phyloP scores from a whole-genome alignment of 2,888 invertebrate species.

The Allacma fusca region DNA sequence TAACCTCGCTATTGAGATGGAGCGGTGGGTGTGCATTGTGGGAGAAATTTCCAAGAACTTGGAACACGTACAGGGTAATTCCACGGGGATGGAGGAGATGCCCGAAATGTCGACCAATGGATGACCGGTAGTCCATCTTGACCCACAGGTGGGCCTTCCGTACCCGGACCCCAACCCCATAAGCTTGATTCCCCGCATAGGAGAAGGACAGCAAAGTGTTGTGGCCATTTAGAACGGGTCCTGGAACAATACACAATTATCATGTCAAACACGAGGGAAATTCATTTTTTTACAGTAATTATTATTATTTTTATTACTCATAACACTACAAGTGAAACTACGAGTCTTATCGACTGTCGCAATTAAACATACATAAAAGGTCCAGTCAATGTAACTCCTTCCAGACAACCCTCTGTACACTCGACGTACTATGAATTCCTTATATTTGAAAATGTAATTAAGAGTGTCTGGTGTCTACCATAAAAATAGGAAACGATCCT shows the following conservation, averaged over 20 bases:
- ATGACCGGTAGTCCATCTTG: constrained; percentile 69
- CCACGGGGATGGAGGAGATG: constrained; percentile 65
- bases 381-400: too few relatives aligned
- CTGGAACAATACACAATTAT: constrained; percentile 69
- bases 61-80: constrained; percentile 78
- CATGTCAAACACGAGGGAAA: too few relatives aligned
- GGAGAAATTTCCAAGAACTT: constrained; percentile 65
- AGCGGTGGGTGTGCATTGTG: constrained; percentile 33
- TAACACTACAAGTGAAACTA: too few relatives aligned
- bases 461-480: too few relatives aligned
- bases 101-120: constrained; percentile 62
- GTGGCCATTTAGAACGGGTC: constrained; percentile 83
- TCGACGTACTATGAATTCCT: too few relatives aligned
- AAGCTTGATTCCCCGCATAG: constrained; percentile 69
- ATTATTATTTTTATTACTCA: too few relatives aligned
- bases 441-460: too few relatives aligned
- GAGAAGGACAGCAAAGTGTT: constrained; percentile 86
- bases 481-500: too few relatives aligned
- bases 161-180: constrained; percentile 72
- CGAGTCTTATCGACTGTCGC: too few relatives aligned
- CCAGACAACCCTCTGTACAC: too few relatives aligned
- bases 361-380: too few relatives aligned
- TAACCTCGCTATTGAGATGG: constrained; percentile 23
- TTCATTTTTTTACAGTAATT: too few relatives aligned
- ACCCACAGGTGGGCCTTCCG: constrained; percentile 82